Conservation (phyloP, 2,113 vertebrate genomes). For the Cavia porcellus region DNA sequence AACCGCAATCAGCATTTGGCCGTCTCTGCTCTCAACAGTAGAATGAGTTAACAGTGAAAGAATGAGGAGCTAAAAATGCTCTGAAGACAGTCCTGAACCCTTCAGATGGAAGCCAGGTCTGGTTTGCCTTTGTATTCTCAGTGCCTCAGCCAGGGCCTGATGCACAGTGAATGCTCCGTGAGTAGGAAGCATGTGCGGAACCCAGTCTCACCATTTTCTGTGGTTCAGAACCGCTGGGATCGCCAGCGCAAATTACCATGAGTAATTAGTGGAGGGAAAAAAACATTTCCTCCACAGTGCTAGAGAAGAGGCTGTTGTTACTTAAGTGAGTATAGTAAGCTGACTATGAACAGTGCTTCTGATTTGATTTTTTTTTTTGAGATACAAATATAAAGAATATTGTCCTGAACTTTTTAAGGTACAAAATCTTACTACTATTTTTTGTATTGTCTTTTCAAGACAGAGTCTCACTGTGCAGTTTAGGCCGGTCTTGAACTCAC, state of each 20-base stretch:
- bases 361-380: background rate
- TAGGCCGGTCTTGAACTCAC: background rate
- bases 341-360: background rate
- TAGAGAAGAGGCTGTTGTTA: background rate
- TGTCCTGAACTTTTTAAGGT: background rate
- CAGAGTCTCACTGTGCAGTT: background rate
- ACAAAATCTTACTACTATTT: background rate
- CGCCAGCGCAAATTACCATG: background rate
- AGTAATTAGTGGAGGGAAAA: background rate
- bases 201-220: background rate
- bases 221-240: background rate
- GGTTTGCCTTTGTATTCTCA: background rate
- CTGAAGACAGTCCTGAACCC: background rate
- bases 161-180: background rate
- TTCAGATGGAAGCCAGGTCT: background rate
- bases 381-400: background rate
- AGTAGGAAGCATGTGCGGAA: background rate
- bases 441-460: background rate
- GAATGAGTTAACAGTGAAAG: background rate
- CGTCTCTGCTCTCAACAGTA: background rate
- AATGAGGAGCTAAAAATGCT: background rate
- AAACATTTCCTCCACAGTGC: background rate
- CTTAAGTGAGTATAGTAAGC: background rate
- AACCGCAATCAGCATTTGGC: background rate
- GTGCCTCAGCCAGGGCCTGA: background rate